These are phyloP conservation scores for Drosophila borealis DNA, from an alignment of 2,888 invertebrate genomes.

Conservation along the genomic window DNA sequence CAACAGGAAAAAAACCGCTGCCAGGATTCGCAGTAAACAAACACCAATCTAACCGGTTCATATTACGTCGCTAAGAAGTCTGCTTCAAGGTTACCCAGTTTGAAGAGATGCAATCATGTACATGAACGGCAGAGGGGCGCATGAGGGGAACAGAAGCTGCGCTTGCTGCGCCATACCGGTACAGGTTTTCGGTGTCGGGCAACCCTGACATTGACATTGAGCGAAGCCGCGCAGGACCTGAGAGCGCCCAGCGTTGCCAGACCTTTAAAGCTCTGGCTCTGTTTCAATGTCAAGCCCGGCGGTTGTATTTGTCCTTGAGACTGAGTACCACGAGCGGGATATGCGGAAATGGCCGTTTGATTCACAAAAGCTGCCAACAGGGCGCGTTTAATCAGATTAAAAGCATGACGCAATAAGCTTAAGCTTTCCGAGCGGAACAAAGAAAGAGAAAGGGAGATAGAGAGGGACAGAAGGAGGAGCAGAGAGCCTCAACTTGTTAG, in stretches of 20 bases:
- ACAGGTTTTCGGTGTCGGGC: slow-evolving; percentile 48
- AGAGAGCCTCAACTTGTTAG: slow-evolving; percentile 26
- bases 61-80: slow-evolving; percentile 50
- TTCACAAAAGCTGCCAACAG: slow-evolving; percentile 19
- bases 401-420: slow-evolving; percentile 62
- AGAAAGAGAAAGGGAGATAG: not conserved
- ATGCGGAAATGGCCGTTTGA: slow-evolving; percentile 1
- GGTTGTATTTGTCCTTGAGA: slow-evolving; percentile 52
- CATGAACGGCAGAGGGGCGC: not conserved
- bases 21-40: slow-evolving; percentile 29
- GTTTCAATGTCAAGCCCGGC: slow-evolving; percentile 20
- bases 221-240: slow-evolving; percentile 27
- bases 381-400: slow-evolving; percentile 41
- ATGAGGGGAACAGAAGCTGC: slow-evolving; percentile 20
- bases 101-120: slow-evolving; percentile 28
- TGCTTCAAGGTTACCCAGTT: slow-evolving; percentile 59
- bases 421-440: slow-evolving; percentile 11
- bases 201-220: slow-evolving; percentile 65
- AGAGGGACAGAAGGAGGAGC: not conserved
- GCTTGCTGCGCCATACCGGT: slow-evolving; percentile 9
- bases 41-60: slow-evolving; percentile 61
- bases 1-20: slow-evolving; percentile 16
- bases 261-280: slow-evolving; percentile 28
- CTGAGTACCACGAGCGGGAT: not conserved
- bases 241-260: slow-evolving; percentile 52